Evolutionary conservation across 2,797 vertebrate genomes (phyloP), one percentile per base, ranked within the genome.

Genomic region (Periophthalmus magnuspinnatus): DNA sequence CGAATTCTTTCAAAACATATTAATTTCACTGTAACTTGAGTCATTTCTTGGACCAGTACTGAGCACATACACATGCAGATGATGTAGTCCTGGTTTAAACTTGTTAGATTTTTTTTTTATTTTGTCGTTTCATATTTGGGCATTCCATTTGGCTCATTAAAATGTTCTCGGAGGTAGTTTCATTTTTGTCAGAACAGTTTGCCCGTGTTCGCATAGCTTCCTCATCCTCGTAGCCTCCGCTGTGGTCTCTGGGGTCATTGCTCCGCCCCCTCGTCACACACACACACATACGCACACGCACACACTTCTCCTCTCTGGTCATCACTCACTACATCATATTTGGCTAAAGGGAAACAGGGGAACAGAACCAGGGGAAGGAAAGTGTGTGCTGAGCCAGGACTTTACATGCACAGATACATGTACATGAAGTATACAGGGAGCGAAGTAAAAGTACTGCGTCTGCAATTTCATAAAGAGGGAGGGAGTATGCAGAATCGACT

Each of bases 191-290:
- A 4, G 13, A 56, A 56, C 14, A 28, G 22, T 56, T 56, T 24
- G 24, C 55, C 22, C 22, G 6, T 32, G 55, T 54, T n/a, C n/a
- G 21, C 6, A 88, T 68, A 17, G 74, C 76, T 83, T 47, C 19
- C 81, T 78, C 71, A 57, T 47, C n/a, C n/a, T n/a, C n/a, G n/a
- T n/a, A n/a, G n/a, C 79, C 77, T 34, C 65, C 81, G 16, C 41
- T 32, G 24, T 70, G 69, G 11, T 34, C 45, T 70, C 69, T 36
- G 56, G 80, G 84, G 87, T 88, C 86, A 81, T 60, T 78, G 81
- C 57, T 80, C 83, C 76, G 85, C 78, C 70, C 63, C 62, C 60
- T 71, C 83, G 75, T 80, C 84, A 80, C 73, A 75, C 48, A 52
- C 19, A n/a, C 19, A 36, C 34, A 8, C 34, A 8, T 34, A 8